phyloP scores from a whole-genome alignment of 2,113 vertebrate genomes.

The Psittacus erithacus region DNA sequence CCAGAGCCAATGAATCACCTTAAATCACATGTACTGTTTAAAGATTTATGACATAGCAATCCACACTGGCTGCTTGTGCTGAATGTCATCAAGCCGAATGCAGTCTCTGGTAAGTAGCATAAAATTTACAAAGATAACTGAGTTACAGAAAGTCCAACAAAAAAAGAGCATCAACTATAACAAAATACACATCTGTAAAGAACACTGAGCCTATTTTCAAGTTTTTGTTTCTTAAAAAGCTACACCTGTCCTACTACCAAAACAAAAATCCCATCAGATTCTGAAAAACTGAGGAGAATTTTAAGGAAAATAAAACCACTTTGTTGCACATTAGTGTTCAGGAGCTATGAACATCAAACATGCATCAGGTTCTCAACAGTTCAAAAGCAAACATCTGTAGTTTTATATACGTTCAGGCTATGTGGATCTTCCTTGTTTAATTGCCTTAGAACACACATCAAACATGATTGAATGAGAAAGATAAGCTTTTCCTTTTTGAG shows the following conservation, averaged over 20 bases:
- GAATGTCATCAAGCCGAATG: not conserved
- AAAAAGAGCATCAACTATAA: not conserved
- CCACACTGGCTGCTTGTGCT: not conserved
- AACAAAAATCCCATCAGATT: not conserved
- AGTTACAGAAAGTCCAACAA: not conserved
- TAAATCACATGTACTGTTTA: not conserved
- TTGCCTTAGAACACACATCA: conserved; percentile 5
- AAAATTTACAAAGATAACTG: not conserved
- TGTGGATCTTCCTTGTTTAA: not conserved
- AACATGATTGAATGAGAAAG: not conserved
- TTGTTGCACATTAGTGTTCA: not conserved
- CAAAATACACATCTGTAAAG: not conserved
- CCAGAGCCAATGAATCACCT: not conserved
- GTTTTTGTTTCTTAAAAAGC: not conserved
- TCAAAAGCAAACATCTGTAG: not conserved
- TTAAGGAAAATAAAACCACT: not conserved
- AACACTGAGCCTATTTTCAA: not conserved
- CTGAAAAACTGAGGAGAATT: not conserved
- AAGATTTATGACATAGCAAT: not conserved
- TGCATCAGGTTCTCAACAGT: not conserved
- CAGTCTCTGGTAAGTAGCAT: not conserved
- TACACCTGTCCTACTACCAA: not conserved
- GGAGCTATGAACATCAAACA: not conserved
- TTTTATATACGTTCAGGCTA: not conserved
- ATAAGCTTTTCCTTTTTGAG: not conserved